Base-by-base conservation (phyloP, 2,113 vertebrate species). In the Anser cygnoides region DNA sequence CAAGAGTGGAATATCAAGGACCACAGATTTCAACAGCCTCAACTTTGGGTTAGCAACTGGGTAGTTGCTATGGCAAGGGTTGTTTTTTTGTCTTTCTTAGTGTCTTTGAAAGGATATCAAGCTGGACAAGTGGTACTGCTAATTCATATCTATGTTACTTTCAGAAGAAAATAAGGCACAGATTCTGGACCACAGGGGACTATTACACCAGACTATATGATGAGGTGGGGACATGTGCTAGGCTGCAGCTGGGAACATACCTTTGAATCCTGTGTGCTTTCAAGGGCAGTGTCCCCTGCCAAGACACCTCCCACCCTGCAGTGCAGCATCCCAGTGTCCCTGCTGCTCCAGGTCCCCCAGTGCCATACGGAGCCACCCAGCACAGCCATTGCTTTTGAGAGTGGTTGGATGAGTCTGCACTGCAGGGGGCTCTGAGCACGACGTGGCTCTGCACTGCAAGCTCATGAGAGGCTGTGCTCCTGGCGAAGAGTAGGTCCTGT, bases 391-490 rank as follows among this genome's bases (percentile, higher is more conserved):
- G 57, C 21, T 62, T 21, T 37, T 31, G 31, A 63, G 46, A 18
- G 54, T 72, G 54, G 26, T 49, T 52, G 71, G 26, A 9, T 67
- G 62, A 11, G 4, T 33, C 57, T 20, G 17, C 55, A 57, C 33
- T 39, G 0, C 19, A 43, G 33, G 31, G 21, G 5, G n/a, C 17
- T 72, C 39, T 0, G 3, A 73, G 43, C 22, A 84, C 39, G 76
- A 20, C 3, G 29, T 37, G 43, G 11, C 68, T 88, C 58, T 65
- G 55, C 43, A 59, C 77, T 80, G 33, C 54, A 61, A 68, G 54
- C 21, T 19, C 0, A 0, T 20, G 37, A 46, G 54, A 80, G 54
- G 63, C 26, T 85, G 78, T 0, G 0, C 31, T 33, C 15, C 11
- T 1, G 2, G 46, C 83, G 57, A 75, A 74, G 46, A 86, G 13